Evolutionary conservation across 2,888 invertebrate genomes (phyloP).

Genomic region (Leucoptera coffeella): DNA sequence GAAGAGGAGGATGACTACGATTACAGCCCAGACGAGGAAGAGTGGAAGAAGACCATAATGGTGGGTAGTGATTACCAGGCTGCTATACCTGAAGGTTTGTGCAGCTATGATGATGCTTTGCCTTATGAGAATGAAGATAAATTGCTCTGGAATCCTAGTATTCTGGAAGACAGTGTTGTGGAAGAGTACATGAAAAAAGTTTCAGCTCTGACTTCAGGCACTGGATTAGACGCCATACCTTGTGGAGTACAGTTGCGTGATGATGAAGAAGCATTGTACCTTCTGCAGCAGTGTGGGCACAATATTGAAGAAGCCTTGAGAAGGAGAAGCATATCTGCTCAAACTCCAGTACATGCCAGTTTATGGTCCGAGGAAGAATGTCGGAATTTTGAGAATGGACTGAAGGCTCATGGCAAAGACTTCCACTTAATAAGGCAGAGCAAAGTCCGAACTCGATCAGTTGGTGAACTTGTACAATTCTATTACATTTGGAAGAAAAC

Average conservation of each 20-base stretch:
- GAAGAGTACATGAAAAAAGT: conserved; percentile 74
- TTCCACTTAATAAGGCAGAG: conserved; percentile 91
- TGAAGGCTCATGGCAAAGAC: conserved; percentile 91
- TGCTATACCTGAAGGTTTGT: conserved; percentile 84
- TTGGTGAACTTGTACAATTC: conserved; percentile 95
- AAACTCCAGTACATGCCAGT: conserved; percentile 66
- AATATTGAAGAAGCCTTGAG: conserved; percentile 90
- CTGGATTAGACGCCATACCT: conserved; percentile 53
- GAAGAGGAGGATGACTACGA: conserved; percentile 81
- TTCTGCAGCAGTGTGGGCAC: conserved; percentile 89
- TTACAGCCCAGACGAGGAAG: conserved; percentile 79
- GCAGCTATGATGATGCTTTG: conserved; percentile 87
- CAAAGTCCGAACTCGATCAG: conserved; percentile 89
- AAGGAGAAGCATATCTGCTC: conserved; percentile 67
- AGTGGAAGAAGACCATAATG: conserved; percentile 92
- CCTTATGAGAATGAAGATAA: conserved; percentile 95
- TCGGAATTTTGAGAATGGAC: conserved; percentile 91
- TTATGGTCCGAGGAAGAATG: conserved; percentile 98
- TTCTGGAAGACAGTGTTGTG: conserved; percentile 63
- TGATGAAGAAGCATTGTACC: conserved; percentile 83
- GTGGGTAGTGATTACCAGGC: conserved; percentile 94
- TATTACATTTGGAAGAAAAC: conserved; percentile 98
- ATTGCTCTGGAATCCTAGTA: conserved; percentile 85
- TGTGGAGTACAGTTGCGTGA: conserved; percentile 75
- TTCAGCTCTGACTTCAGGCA: conserved; percentile 36